Conservation (phyloP, 2,797 vertebrate species). For the Poeciliopsis paucimaculata region DNA sequence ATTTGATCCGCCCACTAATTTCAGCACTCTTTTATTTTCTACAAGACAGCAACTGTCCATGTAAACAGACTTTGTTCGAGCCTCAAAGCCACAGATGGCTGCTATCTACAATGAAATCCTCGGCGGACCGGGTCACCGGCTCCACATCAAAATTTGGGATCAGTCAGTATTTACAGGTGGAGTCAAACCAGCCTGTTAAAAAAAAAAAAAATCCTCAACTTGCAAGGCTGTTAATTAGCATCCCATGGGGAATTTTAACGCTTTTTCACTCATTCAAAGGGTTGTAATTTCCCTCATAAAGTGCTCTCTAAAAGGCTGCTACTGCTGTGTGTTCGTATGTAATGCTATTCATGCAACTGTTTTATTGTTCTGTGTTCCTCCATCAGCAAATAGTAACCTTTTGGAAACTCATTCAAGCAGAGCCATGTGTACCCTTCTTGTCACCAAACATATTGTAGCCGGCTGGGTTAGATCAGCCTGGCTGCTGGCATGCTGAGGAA, state of each 20-base stretch:
- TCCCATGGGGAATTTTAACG: neutral
- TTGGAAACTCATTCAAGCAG: conserved; percentile 3
- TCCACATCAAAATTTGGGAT: conserved; percentile 1
- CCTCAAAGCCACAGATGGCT: conserved; percentile 18
- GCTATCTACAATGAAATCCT: neutral
- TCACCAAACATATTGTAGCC: conserved; percentile 49
- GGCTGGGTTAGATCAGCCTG: conserved; percentile 16
- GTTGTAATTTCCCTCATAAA: neutral
- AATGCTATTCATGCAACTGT: neutral
- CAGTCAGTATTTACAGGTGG: neutral
- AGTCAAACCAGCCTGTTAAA: neutral
- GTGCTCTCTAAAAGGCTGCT: neutral
- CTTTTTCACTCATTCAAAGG: neutral
- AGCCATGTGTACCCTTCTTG: conserved; percentile 24
- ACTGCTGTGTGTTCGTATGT: neutral
- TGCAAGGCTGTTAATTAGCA: neutral
- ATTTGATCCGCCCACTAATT: conserved; percentile 51
- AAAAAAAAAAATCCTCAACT: neutral
- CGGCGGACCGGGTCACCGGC: neutral
- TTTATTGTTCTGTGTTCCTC: neutral
- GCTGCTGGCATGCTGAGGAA: neutral
- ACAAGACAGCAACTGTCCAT: conserved; percentile 21
- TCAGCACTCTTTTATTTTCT: conserved; percentile 15
- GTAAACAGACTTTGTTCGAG: conserved; percentile 19
- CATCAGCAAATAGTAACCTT: conserved; percentile 38